phyloP scores from a whole-genome alignment of 2,113 vertebrate genomes.

The Chascanopsetta lugubris region DNA sequence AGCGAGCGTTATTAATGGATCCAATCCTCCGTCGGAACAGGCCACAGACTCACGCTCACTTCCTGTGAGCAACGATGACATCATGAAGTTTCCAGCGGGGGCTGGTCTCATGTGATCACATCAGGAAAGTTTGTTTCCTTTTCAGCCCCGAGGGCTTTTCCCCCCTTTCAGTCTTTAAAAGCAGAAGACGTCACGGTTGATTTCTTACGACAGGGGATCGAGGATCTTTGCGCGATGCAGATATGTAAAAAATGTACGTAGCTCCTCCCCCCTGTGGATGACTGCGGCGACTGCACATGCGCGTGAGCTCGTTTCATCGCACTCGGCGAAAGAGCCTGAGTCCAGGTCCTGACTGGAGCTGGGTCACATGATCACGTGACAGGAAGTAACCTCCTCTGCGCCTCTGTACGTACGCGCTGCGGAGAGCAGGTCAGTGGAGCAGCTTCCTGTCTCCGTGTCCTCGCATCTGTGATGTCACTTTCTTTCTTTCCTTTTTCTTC shows the following conservation, averaged over 20 bases:
- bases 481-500: neutral
- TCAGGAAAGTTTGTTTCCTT: neutral
- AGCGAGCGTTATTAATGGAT: no score
- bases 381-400: conserved; percentile 28
- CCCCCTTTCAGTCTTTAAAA: neutral
- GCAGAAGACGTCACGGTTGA: neutral
- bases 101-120: no score
- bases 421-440: conserved; percentile 70
- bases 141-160: neutral
- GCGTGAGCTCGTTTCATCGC: neutral
- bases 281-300: conserved; percentile 24
- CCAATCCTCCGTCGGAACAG: no score
- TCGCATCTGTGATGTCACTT: conserved; percentile 23
- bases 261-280: neutral
- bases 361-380: conserved; percentile 46
- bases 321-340: conserved; percentile 30
- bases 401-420: conserved; percentile 43
- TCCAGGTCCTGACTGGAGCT: conserved; percentile 58
- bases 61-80: no score
- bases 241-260: neutral
- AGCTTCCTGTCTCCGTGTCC: conserved; percentile 41
- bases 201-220: neutral
- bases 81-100: no score
- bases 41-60: no score
- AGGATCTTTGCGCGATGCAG: neutral